Conservation (phyloP, 2,797 vertebrate species). For the Enteromius radiatus region DNA sequence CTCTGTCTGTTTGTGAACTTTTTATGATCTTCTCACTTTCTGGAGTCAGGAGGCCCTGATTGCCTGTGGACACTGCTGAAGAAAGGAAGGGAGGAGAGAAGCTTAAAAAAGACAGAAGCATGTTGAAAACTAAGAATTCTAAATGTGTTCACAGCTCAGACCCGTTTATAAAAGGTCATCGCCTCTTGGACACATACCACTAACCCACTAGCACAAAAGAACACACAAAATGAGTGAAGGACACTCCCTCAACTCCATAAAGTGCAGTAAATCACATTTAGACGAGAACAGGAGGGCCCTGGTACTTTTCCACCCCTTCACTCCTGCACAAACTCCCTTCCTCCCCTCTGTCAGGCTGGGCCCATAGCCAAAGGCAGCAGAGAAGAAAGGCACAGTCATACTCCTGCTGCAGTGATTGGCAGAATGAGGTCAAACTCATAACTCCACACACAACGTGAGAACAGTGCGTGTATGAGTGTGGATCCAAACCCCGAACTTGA, state of each 20-base stretch:
- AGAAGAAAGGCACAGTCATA: conserved; percentile 64
- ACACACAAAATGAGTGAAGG: conserved; percentile 24
- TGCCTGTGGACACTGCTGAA: background rate
- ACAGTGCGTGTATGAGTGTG: background rate
- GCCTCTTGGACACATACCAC: background rate
- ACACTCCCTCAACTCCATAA: conserved; percentile 9
- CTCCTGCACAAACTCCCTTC: conserved; percentile 59
- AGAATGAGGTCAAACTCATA: conserved; percentile 46
- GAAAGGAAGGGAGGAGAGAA: background rate
- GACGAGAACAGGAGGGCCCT: conserved; percentile 34
- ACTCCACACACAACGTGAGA: conserved; percentile 4
- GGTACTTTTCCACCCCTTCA: conserved; percentile 78
- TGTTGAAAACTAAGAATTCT: background rate
- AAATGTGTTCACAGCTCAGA: background rate
- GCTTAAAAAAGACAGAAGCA: background rate
- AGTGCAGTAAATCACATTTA: conserved; percentile 40
- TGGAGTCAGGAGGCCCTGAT: background rate
- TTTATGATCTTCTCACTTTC: conserved; percentile 12
- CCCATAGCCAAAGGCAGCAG: conserved; percentile 62
- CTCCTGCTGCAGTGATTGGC: conserved; percentile 52
- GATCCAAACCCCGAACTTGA: conserved; percentile 18
- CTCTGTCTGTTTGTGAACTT: background rate
- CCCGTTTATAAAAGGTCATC: background rate
- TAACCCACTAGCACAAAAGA: conserved; percentile 19
- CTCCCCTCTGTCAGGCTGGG: conserved; percentile 57